Evolutionary conservation across 2,888 invertebrate species (phyloP).

Genomic region (Erynnis tages): DNA sequence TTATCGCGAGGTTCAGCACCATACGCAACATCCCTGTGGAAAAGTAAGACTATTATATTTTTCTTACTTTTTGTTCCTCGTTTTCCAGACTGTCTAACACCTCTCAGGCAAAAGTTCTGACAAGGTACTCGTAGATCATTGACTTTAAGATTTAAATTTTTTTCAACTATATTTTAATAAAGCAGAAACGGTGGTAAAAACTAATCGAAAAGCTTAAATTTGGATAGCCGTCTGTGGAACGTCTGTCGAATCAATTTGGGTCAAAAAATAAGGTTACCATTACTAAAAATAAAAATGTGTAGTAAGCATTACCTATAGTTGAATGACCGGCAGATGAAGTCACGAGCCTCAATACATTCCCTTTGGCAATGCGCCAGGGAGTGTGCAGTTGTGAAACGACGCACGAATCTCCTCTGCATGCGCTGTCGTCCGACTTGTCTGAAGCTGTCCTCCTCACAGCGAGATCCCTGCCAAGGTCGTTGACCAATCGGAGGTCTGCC

Average conservation of each 20-base stretch:
- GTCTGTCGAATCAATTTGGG: too few relatives aligned
- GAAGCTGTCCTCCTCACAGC: constrained; percentile 93
- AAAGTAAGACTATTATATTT: too few relatives aligned
- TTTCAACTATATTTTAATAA: too few relatives aligned
- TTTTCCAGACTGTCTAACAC: too few relatives aligned
- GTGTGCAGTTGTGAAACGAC: constrained; percentile 87
- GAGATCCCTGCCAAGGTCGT: constrained; percentile 75
- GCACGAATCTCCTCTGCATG: constrained; percentile 89
- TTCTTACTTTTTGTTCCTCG: too few relatives aligned
- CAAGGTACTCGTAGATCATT: too few relatives aligned
- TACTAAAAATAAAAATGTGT: constrained; percentile 7
- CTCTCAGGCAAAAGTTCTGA: too few relatives aligned
- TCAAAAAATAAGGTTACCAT: neutral
- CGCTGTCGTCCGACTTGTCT: constrained; percentile 91
- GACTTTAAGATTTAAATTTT: too few relatives aligned
- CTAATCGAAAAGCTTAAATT: too few relatives aligned
- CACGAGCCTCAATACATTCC: constrained; percentile 90
- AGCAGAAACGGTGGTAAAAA: neutral
- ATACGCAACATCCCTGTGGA: constrained; percentile 82
- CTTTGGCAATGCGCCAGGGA: constrained; percentile 91
- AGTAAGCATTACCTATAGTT: constrained; percentile 85
- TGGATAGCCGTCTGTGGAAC: too few relatives aligned
- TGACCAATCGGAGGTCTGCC: constrained; percentile 57
- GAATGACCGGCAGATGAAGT: constrained; percentile 93
- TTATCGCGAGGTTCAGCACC: constrained; percentile 87